These are phyloP conservation scores for Cerastis leucographa DNA, from an alignment of 2,888 invertebrate species.

Conservation along the genomic window DNA sequence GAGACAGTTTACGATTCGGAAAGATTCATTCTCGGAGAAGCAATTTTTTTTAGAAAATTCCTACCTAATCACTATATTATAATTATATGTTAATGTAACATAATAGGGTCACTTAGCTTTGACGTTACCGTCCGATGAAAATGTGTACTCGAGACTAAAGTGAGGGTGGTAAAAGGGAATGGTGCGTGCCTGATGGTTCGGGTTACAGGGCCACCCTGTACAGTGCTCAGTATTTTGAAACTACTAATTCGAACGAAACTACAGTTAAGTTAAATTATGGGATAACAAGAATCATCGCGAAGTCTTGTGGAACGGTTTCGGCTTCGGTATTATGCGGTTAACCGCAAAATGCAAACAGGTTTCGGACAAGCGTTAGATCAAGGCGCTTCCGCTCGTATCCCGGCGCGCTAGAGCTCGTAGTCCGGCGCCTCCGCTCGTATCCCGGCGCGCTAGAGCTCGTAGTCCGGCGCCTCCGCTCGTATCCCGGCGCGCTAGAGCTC, in stretches of 20 bases:
- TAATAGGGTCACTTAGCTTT: conserved; percentile 21
- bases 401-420: too few species aligned
- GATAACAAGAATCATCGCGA: not conserved
- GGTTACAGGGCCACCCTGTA: too few species aligned
- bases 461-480: too few species aligned
- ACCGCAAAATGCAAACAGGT: not conserved
- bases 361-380: not conserved
- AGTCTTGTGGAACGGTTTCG: not conserved
- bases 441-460: conserved; percentile 79
- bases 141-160: not conserved
- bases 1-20: conserved; percentile 7
- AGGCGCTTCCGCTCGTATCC: not conserved
- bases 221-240: not conserved
- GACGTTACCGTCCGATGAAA: not conserved
- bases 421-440: too few species aligned
- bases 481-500: conserved; percentile 71
- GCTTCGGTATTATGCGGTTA: not conserved
- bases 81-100: conserved; percentile 55
- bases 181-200: too few species aligned
- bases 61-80: conserved; percentile 14
- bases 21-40: conserved; percentile 21
- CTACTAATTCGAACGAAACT: conserved; percentile 7
- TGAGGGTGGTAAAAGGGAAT: not conserved
- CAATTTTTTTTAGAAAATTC: conserved; percentile 20
- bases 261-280: not conserved